A percentile compares a stretch with the other conserved stretches of the same genome.
Conservation (phyloP, 2,113 vertebrate genomes). For the Pongo abelii region DNA sequence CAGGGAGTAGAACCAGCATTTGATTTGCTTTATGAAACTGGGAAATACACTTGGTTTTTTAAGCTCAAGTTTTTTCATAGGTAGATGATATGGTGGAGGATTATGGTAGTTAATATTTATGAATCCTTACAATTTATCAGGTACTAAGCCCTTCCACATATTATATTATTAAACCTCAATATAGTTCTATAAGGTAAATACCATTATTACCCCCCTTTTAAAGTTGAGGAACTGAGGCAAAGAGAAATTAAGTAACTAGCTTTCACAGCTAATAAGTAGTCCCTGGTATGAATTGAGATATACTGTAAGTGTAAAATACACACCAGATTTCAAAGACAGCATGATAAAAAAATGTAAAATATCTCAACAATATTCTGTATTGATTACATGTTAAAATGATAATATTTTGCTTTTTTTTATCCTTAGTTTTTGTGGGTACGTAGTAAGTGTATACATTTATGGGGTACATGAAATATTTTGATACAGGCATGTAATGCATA, state of each 20-base stretch:
- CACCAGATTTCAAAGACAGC: neutral
- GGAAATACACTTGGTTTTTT: conserved; percentile 1
- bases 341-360: conserved; percentile 27
- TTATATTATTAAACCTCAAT: conserved; percentile 21
- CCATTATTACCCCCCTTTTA: neutral
- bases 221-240: conserved; percentile 31
- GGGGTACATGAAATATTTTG: too few relatives aligned
- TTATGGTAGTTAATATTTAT: conserved; percentile 39
- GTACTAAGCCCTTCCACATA: conserved; percentile 8
- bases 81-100: neutral
- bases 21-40: conserved; percentile 54
- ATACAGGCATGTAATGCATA: too few relatives aligned
- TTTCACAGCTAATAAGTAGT: conserved; percentile 37
- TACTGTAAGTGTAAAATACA: neutral
- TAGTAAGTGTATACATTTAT: too few relatives aligned
- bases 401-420: neutral
- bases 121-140: conserved; percentile 6
- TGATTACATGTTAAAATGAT: neutral
- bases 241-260: conserved; percentile 23
- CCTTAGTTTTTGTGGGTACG: too few relatives aligned
- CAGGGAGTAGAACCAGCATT: conserved; percentile 17
- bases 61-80: conserved; percentile 33
- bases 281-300: neutral
- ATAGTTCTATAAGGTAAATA: conserved; percentile 1
- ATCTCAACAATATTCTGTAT: neutral